Evolutionary conservation across 2,797 vertebrate species (phyloP).

Genomic region (Malacoctenus gilli): DNA sequence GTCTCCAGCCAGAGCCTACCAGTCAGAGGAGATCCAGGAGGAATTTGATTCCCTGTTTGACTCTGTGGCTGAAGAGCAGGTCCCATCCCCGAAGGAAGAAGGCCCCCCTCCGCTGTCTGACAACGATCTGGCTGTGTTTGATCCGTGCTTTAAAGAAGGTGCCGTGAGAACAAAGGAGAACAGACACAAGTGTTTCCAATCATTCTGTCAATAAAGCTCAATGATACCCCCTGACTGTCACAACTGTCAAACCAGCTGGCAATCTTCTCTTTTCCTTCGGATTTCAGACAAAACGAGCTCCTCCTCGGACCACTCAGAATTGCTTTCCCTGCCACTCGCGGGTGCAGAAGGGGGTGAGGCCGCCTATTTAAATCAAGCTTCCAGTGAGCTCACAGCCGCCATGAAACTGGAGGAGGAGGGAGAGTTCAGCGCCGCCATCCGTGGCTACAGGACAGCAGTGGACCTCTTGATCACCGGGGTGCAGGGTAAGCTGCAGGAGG

Average conservation of each 20-base stretch:
- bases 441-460: slow-evolving; percentile 84
- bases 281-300: slow-evolving; percentile 61
- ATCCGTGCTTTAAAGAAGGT: slow-evolving; percentile 89
- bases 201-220: too few relatives aligned
- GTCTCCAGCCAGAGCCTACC: slow-evolving; percentile 37
- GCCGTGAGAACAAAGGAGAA: slow-evolving; percentile 14
- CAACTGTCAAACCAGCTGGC: not conserved
- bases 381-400: slow-evolving; percentile 81
- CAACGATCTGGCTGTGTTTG: slow-evolving; percentile 88
- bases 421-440: slow-evolving; percentile 82
- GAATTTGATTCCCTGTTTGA: slow-evolving; percentile 83
- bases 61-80: slow-evolving; percentile 65
- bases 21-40: slow-evolving; percentile 70
- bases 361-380: slow-evolving; percentile 82
- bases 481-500: slow-evolving; percentile 84
- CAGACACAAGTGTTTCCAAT: too few relatives aligned
- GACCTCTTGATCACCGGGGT: slow-evolving; percentile 87
- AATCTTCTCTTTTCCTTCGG: not conserved
- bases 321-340: slow-evolving; percentile 66
- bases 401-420: slow-evolving; percentile 83
- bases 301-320: slow-evolving; percentile 69
- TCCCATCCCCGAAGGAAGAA: slow-evolving; percentile 55
- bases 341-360: slow-evolving; percentile 60
- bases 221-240: too few relatives aligned
- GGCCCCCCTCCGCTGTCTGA: slow-evolving; percentile 79